Percentiles rank a stretch among this genome's conserved stretches.
Conservation (phyloP, 2,113 vertebrate genomes). For the Gopherus evgoodei region DNA sequence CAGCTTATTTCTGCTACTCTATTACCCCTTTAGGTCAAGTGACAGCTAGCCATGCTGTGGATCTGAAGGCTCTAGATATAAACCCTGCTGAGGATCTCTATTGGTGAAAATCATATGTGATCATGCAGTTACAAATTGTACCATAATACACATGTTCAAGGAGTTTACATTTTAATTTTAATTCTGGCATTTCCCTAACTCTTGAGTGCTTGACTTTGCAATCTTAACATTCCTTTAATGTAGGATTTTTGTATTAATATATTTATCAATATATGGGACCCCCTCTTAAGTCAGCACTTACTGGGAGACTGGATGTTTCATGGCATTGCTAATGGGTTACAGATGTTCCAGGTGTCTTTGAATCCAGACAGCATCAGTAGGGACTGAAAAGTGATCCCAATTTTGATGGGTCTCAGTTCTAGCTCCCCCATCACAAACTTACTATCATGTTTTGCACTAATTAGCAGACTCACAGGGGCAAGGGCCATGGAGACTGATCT, state of each 20-base stretch:
- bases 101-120: background rate
- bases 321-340: background rate
- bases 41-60: background rate
- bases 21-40: background rate
- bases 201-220: background rate
- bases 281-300: background rate
- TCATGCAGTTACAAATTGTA: background rate
- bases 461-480: background rate
- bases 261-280: background rate
- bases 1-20: background rate
- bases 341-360: background rate
- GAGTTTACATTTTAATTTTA: background rate
- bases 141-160: background rate
- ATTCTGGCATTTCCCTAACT: background rate
- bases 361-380: no score
- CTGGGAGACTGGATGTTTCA: background rate
- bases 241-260: background rate
- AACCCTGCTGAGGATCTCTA: background rate
- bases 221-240: background rate
- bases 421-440: background rate
- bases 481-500: background rate
- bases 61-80: background rate
- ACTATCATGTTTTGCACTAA: background rate
- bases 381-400: background rate
- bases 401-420: background rate